Conservation (phyloP, 1,140 invertebrate species). For the Zaprionus ornatus region DNA sequence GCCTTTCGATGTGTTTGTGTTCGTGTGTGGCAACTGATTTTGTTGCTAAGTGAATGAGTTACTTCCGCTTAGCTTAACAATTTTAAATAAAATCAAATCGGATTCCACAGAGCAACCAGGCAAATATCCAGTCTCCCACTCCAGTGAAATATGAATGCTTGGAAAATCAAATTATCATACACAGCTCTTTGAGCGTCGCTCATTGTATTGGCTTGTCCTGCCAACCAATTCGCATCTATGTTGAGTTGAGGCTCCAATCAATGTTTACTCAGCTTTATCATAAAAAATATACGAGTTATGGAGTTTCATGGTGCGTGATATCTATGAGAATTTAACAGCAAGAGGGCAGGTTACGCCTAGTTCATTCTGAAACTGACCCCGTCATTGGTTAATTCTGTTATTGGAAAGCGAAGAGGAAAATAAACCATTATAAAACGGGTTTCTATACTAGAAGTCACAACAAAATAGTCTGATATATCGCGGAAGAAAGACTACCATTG, state of each 20-base stretch:
- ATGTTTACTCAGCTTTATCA: neutral
- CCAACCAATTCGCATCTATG: neutral
- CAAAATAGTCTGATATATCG: too few relatives aligned
- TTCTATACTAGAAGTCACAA: too few relatives aligned
- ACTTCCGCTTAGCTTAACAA: conserved; percentile 75
- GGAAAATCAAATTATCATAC: neutral
- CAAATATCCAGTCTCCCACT: neutral
- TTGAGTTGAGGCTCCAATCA: neutral
- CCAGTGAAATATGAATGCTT: neutral
- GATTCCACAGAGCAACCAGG: conserved; percentile 2
- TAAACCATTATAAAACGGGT: too few relatives aligned
- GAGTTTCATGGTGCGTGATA: neutral
- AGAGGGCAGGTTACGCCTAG: too few relatives aligned
- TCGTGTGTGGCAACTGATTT: conserved; percentile 62
- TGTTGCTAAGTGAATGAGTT: conserved; percentile 79
- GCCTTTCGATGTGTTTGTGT: neutral
- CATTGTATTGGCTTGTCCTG: neutral
- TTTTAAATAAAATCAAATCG: conserved; percentile 76
- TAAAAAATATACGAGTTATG: neutral
- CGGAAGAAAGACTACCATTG: too few relatives aligned
- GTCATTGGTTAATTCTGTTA: too few relatives aligned
- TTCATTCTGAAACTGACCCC: too few relatives aligned
- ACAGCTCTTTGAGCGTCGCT: neutral
- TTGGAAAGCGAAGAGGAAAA: too few relatives aligned
- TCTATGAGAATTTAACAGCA: neutral